A percentile compares a stretch with the other conserved stretches of the same genome.
Evolutionary conservation across 1,140 invertebrate species (phyloP).

Genomic region (honey bee (Apis mellifera)): DNA sequence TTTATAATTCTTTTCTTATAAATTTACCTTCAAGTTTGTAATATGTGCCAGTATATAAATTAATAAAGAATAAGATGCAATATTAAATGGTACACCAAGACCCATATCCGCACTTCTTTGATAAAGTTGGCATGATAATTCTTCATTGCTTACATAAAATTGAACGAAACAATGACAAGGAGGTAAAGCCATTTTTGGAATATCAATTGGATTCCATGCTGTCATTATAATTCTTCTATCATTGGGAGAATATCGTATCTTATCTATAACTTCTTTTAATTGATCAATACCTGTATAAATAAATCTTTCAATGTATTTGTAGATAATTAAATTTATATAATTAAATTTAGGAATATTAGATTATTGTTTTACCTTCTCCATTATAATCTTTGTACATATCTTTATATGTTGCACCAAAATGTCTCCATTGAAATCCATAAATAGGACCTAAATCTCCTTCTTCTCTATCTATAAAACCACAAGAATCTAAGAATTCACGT

Average conservation of each 20-base stretch:
- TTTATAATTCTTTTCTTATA: slow-evolving; percentile 13
- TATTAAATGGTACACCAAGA: slow-evolving; percentile 99
- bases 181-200: slow-evolving; percentile 96
- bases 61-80: slow-evolving; percentile 97
- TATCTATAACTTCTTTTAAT: slow-evolving; percentile 91
- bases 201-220: slow-evolving; percentile 97
- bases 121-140: slow-evolving; percentile 95
- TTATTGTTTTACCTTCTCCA: slow-evolving; percentile 87
- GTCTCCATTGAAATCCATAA: slow-evolving; percentile 99
- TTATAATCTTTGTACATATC: slow-evolving; percentile 93
- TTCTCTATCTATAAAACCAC: slow-evolving; percentile 92
- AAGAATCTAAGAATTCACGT: slow-evolving; percentile 93
- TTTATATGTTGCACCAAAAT: slow-evolving; percentile 97
- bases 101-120: slow-evolving; percentile 99
- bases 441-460: slow-evolving; percentile 99
- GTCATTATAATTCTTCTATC: slow-evolving; percentile 96
- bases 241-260: slow-evolving; percentile 91
- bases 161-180: slow-evolving; percentile 98
- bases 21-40: slow-evolving; percentile 88
- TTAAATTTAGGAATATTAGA: not conserved
- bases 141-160: slow-evolving; percentile 94
- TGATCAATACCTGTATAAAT: slow-evolving; percentile 89
- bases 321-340: not conserved
- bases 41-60: slow-evolving; percentile 98
- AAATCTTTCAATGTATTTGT: not conserved